Evolutionary conservation across 2,888 invertebrate genomes (phyloP).

Genomic region (Gasteruption jaculator): DNA sequence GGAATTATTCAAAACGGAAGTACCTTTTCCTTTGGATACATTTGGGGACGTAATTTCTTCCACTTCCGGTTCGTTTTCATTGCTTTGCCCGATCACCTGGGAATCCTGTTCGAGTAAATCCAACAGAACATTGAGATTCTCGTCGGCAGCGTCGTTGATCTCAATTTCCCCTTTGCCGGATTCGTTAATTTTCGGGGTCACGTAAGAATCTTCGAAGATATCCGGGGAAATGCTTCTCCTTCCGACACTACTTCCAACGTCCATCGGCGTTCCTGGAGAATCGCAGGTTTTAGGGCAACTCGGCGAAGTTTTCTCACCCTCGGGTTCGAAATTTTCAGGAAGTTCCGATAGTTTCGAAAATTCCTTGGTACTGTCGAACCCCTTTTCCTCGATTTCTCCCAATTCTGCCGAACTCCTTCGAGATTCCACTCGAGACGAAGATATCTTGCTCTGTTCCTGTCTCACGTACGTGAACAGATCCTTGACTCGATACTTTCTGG

Average conservation of each 20-base stretch:
- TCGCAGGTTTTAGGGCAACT: too few relatives aligned
- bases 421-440: not conserved
- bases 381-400: not conserved
- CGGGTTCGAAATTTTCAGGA: too few relatives aligned
- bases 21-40: too few relatives aligned
- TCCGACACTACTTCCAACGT: not conserved
- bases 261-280: not conserved
- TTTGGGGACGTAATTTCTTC: too few relatives aligned
- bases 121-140: constrained; percentile 3
- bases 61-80: constrained; percentile 5
- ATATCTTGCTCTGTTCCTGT: constrained; percentile 17
- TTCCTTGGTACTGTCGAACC: not conserved
- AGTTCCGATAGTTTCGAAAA: too few relatives aligned
- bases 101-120: constrained; percentile 4
- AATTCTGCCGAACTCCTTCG: not conserved
- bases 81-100: not conserved
- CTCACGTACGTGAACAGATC: constrained; percentile 37
- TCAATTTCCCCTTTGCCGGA: not conserved
- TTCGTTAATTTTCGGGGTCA: constrained; percentile 12
- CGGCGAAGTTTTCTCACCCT: too few relatives aligned
- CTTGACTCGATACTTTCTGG: constrained; percentile 37
- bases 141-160: constrained; percentile 3
- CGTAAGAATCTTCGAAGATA: constrained; percentile 30
- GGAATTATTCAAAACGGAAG: too few relatives aligned
- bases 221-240: constrained; percentile 31